These are phyloP conservation scores for Poeciliopsis presidionis DNA, from an alignment of 2,797 vertebrate species.

Conservation along the genomic window DNA sequence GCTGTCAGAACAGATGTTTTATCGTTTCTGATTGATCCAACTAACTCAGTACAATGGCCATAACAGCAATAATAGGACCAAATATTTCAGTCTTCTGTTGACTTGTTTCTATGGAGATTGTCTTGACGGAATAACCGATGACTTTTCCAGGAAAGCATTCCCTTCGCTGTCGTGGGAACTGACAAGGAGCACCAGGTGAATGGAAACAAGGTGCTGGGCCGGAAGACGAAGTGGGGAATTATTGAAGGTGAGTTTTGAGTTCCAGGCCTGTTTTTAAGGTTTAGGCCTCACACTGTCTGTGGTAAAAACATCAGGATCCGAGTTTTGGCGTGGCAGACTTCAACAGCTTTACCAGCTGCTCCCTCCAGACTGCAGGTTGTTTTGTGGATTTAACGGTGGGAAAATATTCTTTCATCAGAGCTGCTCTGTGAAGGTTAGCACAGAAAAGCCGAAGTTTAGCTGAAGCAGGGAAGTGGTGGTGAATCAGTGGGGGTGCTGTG, in stretches of 20 bases:
- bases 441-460: neutral
- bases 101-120: constrained; percentile 1
- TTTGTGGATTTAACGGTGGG: neutral
- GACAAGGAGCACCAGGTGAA: constrained; percentile 94
- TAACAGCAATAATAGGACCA: neutral
- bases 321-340: neutral
- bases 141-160: constrained; percentile 87
- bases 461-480: no score
- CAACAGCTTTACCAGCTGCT: neutral
- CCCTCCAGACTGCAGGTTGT: neutral
- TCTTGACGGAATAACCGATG: neutral
- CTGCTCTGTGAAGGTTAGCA: neutral
- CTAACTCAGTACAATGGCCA: neutral
- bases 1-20: neutral
- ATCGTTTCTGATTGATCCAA: neutral
- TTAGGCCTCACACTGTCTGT: neutral
- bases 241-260: constrained; percentile 87
- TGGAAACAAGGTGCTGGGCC: constrained; percentile 90
- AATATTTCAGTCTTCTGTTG: neutral
- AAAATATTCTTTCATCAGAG: neutral
- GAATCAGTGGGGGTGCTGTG: no score
- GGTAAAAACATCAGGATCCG: neutral
- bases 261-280: neutral
- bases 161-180: constrained; percentile 94
- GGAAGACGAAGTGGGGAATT: constrained; percentile 97